Evolutionary conservation across 2,888 invertebrate genomes (phyloP), one percentile per base, ranked within the genome.

Genomic region (Rotaria magnacalcarata): DNA sequence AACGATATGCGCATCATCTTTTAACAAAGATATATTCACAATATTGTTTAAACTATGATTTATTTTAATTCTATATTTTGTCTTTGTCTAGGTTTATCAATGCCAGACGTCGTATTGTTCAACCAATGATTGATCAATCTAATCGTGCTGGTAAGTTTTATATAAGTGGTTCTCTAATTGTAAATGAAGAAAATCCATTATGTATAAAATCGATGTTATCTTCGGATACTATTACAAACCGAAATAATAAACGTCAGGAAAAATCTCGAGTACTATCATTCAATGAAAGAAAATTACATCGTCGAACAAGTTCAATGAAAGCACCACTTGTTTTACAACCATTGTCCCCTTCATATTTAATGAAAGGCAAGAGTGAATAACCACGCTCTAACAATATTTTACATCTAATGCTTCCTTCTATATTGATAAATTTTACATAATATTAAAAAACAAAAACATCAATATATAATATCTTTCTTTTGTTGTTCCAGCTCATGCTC

Each of bases 41-140:
- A 54, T 21, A 54, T 21, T 54, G 54, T 54, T 52, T 52, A 16
- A 52, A 52, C 21, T 54, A 4, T 21, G 19, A 54, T 54, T 3
- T 4, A 4, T 27, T 67, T 7, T 67, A n/a, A 4, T 80, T 24
- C 43, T 80, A 34, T 34, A 34, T 47, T 47, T 24, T 80, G 0
- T 80, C 14, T 80, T 24, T n/a, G 6, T 47, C 24, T 43, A 86
- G 86, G 86, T 86, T 86, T 58, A 86, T 86, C n/a, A 86, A 86
- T 75, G 86, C 86, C 24, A 52, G 86, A 75, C 85, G 86, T 52
- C 85, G 86, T 27, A 86, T 86, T 80, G 86, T 86, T 56, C 86
- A 86, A 47, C 86, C 86, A 27, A 86, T 86, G 86, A 86, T 86
- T 43, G 86, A 86, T 85, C 85, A 85, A 54, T 85, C 85, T n/a